These are phyloP conservation scores for Syngnathus typhle DNA, from an alignment of 2,113 vertebrate genomes.

Conservation along the genomic window DNA sequence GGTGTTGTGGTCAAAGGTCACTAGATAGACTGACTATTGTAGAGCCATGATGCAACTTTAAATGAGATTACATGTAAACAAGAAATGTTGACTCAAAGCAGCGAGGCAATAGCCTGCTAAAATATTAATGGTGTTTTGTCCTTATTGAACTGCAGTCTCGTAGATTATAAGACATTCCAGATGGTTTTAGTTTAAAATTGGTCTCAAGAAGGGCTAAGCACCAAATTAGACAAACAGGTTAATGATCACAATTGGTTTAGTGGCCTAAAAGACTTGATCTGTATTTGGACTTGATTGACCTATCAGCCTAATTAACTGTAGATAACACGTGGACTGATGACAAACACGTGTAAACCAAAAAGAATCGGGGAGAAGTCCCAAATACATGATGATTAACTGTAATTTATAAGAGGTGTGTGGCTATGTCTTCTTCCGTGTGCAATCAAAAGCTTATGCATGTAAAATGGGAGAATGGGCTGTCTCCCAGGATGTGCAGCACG, in stretches of 20 bases:
- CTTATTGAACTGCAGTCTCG: neutral
- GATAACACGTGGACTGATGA: neutral
- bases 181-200: neutral
- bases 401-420: slow-evolving; percentile 8
- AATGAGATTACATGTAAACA: slow-evolving; percentile 1
- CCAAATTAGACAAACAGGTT: neutral
- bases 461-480: slow-evolving; percentile 65
- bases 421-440: slow-evolving; percentile 27
- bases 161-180: neutral
- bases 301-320: neutral
- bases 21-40: slow-evolving; percentile 15
- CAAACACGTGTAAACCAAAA: neutral
- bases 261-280: neutral
- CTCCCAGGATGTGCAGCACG: slow-evolving; percentile 71
- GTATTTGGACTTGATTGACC: slow-evolving; percentile 5
- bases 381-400: slow-evolving; percentile 3
- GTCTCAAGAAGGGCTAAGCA: neutral
- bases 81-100: slow-evolving; percentile 3
- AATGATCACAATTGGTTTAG: neutral
- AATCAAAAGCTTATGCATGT: slow-evolving; percentile 60
- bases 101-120: neutral
- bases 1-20: slow-evolving; percentile 24
- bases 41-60: neutral
- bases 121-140: neutral
- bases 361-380: neutral